Base-by-base conservation (phyloP, 2,797 vertebrate genomes). In the Sparus aurata region DNA sequence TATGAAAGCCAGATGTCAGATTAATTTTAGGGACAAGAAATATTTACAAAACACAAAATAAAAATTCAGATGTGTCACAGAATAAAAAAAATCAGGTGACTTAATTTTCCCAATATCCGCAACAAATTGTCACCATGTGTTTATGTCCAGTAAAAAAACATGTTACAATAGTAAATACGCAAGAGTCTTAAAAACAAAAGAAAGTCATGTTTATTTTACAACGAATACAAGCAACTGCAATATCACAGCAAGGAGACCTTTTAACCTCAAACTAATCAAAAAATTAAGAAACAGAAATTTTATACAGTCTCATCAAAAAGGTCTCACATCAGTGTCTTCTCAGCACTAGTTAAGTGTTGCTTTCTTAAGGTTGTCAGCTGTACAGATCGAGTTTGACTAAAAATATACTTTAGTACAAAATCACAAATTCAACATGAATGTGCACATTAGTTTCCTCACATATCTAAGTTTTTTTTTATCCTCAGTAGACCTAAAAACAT, bases 361-460 rank as follows among this genome's bases (percentile, higher is more conserved):
- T 61, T 82, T 81, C 62, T 61, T 69, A 53, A 79, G 20, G 47
- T 69, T 82, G 41, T 80, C 41, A 79, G 58, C 79, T 89, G 73
- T 82, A 87, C 68, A 82, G 60, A 69, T 53, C 22, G 66, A 54
- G 49, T 64, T 87, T 63, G 68, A 75, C 84, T 80, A 89, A 91
- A 93, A 91, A 90, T 90, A 90, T 80, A 87, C 52, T 88, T 80
- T 72, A 80, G 73, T 92, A 90, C 77, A 92, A 92, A 93, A 87
- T 74, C 61, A 84, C 63, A 78, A 67, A 69, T 65, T 78, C 38
- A 79, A 77, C 49, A 71, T 45, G 52, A 85, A 73, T 71, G 47
- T 71, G 57, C 73, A 67, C 22, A 61, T 27, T 57, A 41, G 13
- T 75, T 86, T 84, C 43, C 30, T 71, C 18, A 27, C 23, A 75